These are phyloP conservation scores for Avahi laniger DNA, from an alignment of 2,797 vertebrate genomes.

Conservation along the genomic window DNA sequence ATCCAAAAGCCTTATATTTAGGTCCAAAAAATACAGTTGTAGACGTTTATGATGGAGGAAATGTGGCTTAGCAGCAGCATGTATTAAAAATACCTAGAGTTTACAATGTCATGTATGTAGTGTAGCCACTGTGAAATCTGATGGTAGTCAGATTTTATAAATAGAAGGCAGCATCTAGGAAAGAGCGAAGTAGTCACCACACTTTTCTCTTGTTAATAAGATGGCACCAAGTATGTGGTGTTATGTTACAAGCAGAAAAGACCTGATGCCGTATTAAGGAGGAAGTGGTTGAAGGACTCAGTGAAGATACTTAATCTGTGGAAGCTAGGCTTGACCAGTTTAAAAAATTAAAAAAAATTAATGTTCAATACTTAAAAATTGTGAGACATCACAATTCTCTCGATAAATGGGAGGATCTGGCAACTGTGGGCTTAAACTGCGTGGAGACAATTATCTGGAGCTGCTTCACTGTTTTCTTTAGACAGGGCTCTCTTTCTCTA, in stretches of 20 bases:
- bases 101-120: background rate
- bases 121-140: background rate
- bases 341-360: background rate
- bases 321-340: background rate
- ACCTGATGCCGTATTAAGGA: background rate
- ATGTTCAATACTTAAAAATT: background rate
- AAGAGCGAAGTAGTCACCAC: background rate
- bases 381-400: background rate
- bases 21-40: background rate
- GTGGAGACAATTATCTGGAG: background rate
- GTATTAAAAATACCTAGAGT: background rate
- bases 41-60: background rate
- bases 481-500: background rate
- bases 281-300: background rate
- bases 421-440: background rate
- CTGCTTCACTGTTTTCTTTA: background rate
- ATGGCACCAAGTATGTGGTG: background rate
- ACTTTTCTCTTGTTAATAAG: background rate
- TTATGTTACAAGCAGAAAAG: background rate
- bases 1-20: background rate
- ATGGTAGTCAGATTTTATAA: background rate
- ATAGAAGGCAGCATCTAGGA: background rate
- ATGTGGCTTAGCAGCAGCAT: background rate
- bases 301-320: background rate
- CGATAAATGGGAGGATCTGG: background rate